Conservation (phyloP, 2,888 invertebrate species). For the Ochropleura leucogaster region DNA sequence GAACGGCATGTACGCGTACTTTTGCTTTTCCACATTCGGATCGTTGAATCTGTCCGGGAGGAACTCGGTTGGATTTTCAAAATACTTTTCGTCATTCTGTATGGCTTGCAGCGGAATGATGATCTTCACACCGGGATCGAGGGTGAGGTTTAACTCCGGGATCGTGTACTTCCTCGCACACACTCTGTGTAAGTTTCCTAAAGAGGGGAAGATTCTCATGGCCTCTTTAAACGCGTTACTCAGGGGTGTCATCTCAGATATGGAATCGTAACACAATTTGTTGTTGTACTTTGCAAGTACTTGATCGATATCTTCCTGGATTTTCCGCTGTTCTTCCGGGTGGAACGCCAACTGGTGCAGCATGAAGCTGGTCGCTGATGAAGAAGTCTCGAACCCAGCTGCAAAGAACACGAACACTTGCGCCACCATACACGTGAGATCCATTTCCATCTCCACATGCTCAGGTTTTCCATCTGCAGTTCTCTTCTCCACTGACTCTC, state of each 20-base stretch:
- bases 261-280: slow-evolving; percentile 79
- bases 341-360: slow-evolving; percentile 82
- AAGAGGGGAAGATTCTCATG: slow-evolving; percentile 77
- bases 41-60: slow-evolving; percentile 75
- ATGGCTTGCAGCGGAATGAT: slow-evolving; percentile 79
- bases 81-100: slow-evolving; percentile 80
- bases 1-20: slow-evolving; percentile 78
- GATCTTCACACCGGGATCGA: slow-evolving; percentile 80
- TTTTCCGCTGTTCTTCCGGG: slow-evolving; percentile 78
- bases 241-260: slow-evolving; percentile 75
- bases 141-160: slow-evolving; percentile 71
- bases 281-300: slow-evolving; percentile 76
- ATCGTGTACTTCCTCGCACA: slow-evolving; percentile 75
- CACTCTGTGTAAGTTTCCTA: slow-evolving; percentile 75
- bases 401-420: slow-evolving; percentile 82
- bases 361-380: slow-evolving; percentile 81
- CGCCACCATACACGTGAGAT: slow-evolving; percentile 72
- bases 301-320: slow-evolving; percentile 80
- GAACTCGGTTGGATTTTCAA: slow-evolving; percentile 75
- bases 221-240: slow-evolving; percentile 79
- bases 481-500: slow-evolving; percentile 77
- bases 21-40: slow-evolving; percentile 59
- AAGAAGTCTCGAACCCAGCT: slow-evolving; percentile 88
- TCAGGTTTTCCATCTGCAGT: slow-evolving; percentile 74
- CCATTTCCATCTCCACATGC: slow-evolving; percentile 74